Evolutionary conservation across 1,140 invertebrate species (phyloP).

Genomic region (Micrasema minimum): DNA sequence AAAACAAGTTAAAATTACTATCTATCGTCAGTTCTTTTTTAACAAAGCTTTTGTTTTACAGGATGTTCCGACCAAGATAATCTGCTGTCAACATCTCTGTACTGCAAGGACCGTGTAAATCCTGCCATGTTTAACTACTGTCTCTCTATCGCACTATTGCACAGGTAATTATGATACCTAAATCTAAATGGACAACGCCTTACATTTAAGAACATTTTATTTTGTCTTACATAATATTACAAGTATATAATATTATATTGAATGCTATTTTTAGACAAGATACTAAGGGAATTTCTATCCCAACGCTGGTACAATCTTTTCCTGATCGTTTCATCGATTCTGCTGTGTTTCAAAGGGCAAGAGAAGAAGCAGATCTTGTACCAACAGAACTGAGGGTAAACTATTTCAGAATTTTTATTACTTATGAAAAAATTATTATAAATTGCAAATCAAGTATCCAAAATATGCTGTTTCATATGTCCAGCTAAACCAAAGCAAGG

Average conservation of each 20-base stretch:
- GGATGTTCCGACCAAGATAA: constrained; percentile 78
- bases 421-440: no score
- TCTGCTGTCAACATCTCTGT: constrained; percentile 75
- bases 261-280: constrained; percentile 69
- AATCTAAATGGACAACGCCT: no score
- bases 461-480: no score
- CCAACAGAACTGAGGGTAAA: constrained; percentile 71
- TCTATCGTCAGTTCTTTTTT: no score
- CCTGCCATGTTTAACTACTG: constrained; percentile 83
- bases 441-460: no score
- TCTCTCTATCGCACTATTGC: constrained; percentile 78
- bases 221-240: no score
- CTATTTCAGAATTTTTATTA: no score
- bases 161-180: constrained; percentile 71
- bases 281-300: constrained; percentile 76
- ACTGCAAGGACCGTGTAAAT: constrained; percentile 79
- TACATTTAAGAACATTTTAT: no score
- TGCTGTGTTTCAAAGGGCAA: constrained; percentile 60
- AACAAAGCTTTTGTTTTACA: no score
- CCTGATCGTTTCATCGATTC: constrained; percentile 83
- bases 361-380: constrained; percentile 75
- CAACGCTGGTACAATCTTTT: constrained; percentile 77
- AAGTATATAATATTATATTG: no score
- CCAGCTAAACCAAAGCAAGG: no score
- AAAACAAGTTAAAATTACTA: no score